Evolutionary conservation across 92 coral and sea anemone genomes (phyloP).

Genomic region (Porites lobata): DNA sequence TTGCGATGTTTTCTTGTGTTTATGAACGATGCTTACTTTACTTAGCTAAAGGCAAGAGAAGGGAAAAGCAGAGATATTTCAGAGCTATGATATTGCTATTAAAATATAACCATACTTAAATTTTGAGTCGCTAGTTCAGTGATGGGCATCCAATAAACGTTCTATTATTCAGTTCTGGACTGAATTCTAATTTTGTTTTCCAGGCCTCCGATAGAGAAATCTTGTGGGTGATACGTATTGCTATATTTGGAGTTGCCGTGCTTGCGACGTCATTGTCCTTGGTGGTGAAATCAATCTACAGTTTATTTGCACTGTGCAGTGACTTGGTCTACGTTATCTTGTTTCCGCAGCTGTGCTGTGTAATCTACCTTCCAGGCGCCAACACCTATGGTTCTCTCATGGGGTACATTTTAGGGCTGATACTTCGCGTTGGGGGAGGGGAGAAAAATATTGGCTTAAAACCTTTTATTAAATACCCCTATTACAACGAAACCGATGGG

Average conservation of each 20-base stretch:
- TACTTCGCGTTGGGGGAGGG: slow-evolving; percentile 89
- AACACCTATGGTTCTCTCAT: slow-evolving; percentile 86
- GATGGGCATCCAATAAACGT: too few relatives aligned
- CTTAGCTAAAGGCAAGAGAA: too few relatives aligned
- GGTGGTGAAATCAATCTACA: slow-evolving; percentile 82
- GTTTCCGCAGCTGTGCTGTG: slow-evolving; percentile 92
- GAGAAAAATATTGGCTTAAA: slow-evolving; percentile 80
- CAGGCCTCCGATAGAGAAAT: slow-evolving; percentile 87
- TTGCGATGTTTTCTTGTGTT: too few relatives aligned
- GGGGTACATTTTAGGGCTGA: slow-evolving; percentile 80
- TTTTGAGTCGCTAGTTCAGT: too few relatives aligned
- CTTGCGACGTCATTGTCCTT: slow-evolving; percentile 87
- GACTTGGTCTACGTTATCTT: slow-evolving; percentile 82
- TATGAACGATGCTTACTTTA: too few relatives aligned
- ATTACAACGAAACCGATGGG: slow-evolving; percentile 56
- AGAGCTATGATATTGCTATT: too few relatives aligned
- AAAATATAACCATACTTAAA: too few relatives aligned
- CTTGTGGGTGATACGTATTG: slow-evolving; percentile 90
- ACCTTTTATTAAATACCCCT: slow-evolving; percentile 82
- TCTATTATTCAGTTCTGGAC: too few relatives aligned
- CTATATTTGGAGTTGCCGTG: slow-evolving; percentile 82
- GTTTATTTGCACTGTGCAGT: slow-evolving; percentile 80
- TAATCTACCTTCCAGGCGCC: slow-evolving; percentile 75
- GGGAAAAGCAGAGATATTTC: too few relatives aligned
- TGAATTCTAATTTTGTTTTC: not conserved